Evolutionary conservation across 2,113 vertebrate species (phyloP), one percentile per base, ranked within the genome.

Genomic region (Coturnix japonica): DNA sequence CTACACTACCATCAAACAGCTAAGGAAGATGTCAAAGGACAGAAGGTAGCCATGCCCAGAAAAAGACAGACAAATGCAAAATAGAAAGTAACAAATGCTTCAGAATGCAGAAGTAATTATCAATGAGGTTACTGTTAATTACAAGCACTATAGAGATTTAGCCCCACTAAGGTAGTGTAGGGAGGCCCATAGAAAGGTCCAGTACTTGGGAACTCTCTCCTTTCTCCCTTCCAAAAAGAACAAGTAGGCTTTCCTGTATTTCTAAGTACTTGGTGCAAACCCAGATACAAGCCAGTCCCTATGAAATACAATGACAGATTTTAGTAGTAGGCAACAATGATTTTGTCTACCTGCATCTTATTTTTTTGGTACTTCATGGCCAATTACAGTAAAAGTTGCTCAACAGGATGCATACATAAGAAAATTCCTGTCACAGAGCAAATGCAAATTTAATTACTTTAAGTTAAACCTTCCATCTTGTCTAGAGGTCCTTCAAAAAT

Each of bases 361-460:
- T 94, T 95, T 89, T 93, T 96, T 87, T 94, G 93, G 95, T 95
- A 90, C 85, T 90, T 84, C 81, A 81, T 85, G 94, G 97, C 96
- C 97, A 97, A 97, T 97, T 97, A 95, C 70, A 12, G 95, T 93
- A 95, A 89, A 95, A 96, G 94, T 95, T 95, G 96, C 94, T 95
- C 97, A 95, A 97, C 89, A 95, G 96, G 95, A 97, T 92, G 94
- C 97, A 97, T 91, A 96, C 89, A 97, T 97, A 98, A 97, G 97
- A 96, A 97, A 96, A 98, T 97, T 96, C 97, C 98, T 98, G 98
- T 99, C 98, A 98, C 96, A 97, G 97, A 97, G 98, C 97, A 97
- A 98, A 98, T 99, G 98, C 98, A 99, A 98, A 98, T 99, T 98
- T 99, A 99, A 99, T 99, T 99, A 99, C 98, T 96, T 91, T 96